These are phyloP conservation scores for Lithophane semibrunnea DNA, from an alignment of 2,888 invertebrate genomes.

Conservation along the genomic window DNA sequence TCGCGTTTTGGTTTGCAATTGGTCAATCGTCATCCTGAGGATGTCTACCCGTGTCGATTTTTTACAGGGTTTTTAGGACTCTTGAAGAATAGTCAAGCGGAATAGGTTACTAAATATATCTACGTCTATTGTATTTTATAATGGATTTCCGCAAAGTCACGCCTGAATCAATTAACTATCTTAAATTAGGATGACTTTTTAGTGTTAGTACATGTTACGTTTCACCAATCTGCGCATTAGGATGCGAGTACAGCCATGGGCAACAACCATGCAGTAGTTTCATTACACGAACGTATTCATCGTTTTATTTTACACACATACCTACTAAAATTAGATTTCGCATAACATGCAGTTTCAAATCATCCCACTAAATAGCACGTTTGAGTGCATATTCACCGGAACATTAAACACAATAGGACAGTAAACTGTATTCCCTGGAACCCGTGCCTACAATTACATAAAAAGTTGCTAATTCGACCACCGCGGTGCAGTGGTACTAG, in stretches of 20 bases:
- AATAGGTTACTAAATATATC: too few relatives aligned
- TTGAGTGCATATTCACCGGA: constrained; percentile 32
- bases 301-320: constrained; percentile 1
- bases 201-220: not conserved
- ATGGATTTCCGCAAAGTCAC: too few relatives aligned
- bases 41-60: too few relatives aligned
- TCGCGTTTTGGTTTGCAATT: too few relatives aligned
- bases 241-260: not conserved
- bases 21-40: too few relatives aligned
- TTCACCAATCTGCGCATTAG: not conserved
- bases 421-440: constrained; percentile 42
- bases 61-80: too few relatives aligned
- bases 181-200: too few relatives aligned
- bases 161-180: too few relatives aligned
- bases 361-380: constrained; percentile 27
- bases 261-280: not conserved
- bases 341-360: constrained; percentile 22
- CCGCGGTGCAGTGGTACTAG: constrained; percentile 58
- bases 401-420: constrained; percentile 46
- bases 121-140: too few relatives aligned
- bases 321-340: constrained; percentile 26
- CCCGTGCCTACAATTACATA: constrained; percentile 65
- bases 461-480: constrained; percentile 74
- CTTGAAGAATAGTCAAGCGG: too few relatives aligned
- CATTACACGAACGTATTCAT: not conserved